These are phyloP conservation scores for Actinia tenebrosa DNA, from an alignment of 64 coral and sea anemone species.

Conservation along the genomic window DNA sequence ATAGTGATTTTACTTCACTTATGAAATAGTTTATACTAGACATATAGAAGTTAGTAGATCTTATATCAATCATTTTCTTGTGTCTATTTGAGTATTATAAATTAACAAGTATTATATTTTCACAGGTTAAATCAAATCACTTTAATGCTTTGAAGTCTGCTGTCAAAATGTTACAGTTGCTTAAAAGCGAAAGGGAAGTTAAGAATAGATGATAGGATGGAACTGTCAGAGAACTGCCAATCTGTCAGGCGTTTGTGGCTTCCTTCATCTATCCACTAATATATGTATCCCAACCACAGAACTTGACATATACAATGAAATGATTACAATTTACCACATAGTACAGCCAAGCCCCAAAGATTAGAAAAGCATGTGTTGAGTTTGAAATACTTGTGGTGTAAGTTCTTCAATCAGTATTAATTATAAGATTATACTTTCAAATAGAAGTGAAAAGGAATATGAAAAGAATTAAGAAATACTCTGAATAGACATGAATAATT, in stretches of 20 bases:
- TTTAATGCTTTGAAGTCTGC: too few relatives aligned
- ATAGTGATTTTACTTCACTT: too few relatives aligned
- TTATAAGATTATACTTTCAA: constrained; percentile 9
- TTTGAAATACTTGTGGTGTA: background rate
- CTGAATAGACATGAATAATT: background rate
- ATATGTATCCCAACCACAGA: background rate
- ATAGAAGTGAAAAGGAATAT: background rate
- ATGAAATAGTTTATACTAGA: too few relatives aligned
- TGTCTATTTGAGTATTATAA: too few relatives aligned
- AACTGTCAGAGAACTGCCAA: background rate
- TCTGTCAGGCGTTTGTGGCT: background rate
- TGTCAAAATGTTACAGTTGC: background rate
- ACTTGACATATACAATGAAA: background rate
- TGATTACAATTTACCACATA: background rate
- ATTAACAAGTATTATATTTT: too few relatives aligned
- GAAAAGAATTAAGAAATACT: background rate
- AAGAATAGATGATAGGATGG: background rate
- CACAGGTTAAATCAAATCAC: too few relatives aligned
- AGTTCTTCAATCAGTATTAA: background rate
- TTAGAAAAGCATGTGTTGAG: background rate
- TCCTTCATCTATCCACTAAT: background rate
- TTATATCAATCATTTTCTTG: too few relatives aligned
- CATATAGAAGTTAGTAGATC: too few relatives aligned
- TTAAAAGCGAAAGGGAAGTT: background rate
- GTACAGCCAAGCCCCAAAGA: background rate